Base-by-base conservation (phyloP, 2,797 vertebrate species). In the Loris lydekkerianus region DNA sequence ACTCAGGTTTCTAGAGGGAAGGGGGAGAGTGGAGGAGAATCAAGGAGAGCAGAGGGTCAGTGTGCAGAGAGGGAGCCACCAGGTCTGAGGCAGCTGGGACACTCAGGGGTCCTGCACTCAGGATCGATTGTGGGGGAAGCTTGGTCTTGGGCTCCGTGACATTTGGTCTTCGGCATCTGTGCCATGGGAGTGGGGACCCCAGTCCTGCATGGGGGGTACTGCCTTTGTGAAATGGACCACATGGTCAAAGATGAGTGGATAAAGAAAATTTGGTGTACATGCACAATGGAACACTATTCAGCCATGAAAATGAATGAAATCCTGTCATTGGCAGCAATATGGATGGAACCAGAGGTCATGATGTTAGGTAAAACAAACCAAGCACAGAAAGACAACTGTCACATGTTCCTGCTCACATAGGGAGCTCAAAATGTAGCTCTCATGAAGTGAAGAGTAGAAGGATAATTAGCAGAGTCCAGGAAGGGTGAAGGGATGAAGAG, bases 1-100 rank as follows among this genome's bases (percentile, higher is more conserved):
- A 96, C 99, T 99, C 78, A 99, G 98, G 94, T 99, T 99, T 98
- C 99, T 99, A 98, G 60, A 98, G 92, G 85, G 97, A 85, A 13
- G 60, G 95, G 29, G 95, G 18, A 78, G 76, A 91, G 94, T 10
- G 0, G 21, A 34, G 65, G 70, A 0, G 0, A 10, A 76, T 43
- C 58, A 84, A 49, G 17, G 65, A 84, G 60, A 0, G 37, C 65
- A 86, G 34, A 60, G 11, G 40, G 61, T 77, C 65, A 84, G 65
- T 76, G 29, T n/a, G 0, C 0, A 10, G 69, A 18, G 53, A 73
- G 23, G 58, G 78, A 25, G 17, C 14, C 10, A 8, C 31, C 1
- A 10, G 7, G 6, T 27, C 27, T 63, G 73, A 40, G 15, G 56
- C n/a, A 56, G 25, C 4, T 15, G 34, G 56, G 70, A 46, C 60